Conservation (phyloP, 2,888 invertebrate genomes). For the Athrips mouffetella region DNA sequence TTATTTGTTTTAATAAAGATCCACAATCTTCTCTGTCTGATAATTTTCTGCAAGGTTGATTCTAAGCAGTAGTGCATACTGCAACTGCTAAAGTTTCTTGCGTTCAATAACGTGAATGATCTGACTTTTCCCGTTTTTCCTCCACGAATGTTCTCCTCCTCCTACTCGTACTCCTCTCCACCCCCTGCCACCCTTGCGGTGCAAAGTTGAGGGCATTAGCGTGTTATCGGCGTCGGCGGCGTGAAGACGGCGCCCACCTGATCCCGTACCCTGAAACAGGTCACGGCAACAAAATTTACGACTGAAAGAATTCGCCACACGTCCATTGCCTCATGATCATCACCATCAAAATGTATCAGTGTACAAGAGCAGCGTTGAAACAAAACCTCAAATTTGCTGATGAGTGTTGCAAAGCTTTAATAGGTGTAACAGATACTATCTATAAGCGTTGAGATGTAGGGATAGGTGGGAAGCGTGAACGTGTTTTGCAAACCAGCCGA, state of each 20-base stretch:
- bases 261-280: constrained; percentile 44
- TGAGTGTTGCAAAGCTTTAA: constrained; percentile 33
- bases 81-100: constrained; percentile 71
- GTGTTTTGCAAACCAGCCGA: constrained; percentile 75
- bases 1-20: too few relatives aligned
- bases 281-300: constrained; percentile 38
- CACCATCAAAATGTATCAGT: background rate
- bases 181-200: constrained; percentile 66
- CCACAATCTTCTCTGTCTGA: too few relatives aligned
- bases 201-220: constrained; percentile 79
- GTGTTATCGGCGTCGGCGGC: constrained; percentile 74
- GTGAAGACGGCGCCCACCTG: constrained; percentile 77
- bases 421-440: constrained; percentile 73
- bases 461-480: constrained; percentile 76
- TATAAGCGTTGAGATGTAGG: constrained; percentile 77
- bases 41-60: constrained; percentile 13
- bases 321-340: constrained; percentile 36
- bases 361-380: constrained; percentile 41
- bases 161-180: constrained; percentile 41
- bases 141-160: constrained; percentile 47
- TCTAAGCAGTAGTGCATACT: constrained; percentile 42
- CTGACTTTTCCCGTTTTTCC: constrained; percentile 74
- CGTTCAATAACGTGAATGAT: constrained; percentile 74
- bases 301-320: constrained; percentile 19
- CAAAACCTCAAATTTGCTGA: constrained; percentile 12